These are phyloP conservation scores for Solenopsis invicta DNA, from an alignment of 1,140 invertebrate species.

Conservation along the genomic window DNA sequence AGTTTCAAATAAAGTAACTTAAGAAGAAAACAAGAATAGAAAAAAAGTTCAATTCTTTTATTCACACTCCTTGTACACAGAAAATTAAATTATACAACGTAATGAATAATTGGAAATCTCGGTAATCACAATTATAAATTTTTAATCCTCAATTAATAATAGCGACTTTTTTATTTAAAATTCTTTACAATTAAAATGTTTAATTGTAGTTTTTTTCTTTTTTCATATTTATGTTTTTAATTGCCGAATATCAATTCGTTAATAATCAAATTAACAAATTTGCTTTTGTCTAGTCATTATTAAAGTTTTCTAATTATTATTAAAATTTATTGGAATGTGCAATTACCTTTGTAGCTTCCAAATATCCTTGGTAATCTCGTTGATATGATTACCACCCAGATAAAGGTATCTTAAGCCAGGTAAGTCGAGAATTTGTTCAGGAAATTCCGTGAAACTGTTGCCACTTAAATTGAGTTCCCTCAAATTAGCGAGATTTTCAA, in stretches of 20 bases:
- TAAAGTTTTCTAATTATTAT: neutral
- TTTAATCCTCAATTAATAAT: neutral
- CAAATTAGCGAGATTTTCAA: slow-evolving; percentile 89
- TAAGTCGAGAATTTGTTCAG: slow-evolving; percentile 94
- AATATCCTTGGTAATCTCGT: slow-evolving; percentile 93
- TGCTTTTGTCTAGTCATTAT: neutral
- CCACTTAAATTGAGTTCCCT: slow-evolving; percentile 97
- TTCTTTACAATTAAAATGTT: neutral
- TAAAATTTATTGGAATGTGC: neutral
- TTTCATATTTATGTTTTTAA: neutral
- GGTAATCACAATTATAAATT: neutral
- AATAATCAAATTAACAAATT: neutral
- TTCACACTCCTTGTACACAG: neutral
- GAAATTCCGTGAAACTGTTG: slow-evolving; percentile 94
- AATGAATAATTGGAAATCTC: neutral
- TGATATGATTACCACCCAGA: slow-evolving; percentile 95
- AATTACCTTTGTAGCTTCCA: slow-evolving; percentile 92
- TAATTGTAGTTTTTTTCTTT: neutral
- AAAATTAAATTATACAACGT: neutral
- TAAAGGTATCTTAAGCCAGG: slow-evolving; percentile 93
- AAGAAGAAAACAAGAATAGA: neutral
- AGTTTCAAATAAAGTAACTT: neutral
- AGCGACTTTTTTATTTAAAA: neutral
- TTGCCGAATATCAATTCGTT: neutral
- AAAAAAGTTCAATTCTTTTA: neutral